A percentile compares a stretch with the other conserved stretches of the same genome.
phyloP scores from a whole-genome alignment of 1,140 invertebrate species.

The Aphelinus certus region DNA sequence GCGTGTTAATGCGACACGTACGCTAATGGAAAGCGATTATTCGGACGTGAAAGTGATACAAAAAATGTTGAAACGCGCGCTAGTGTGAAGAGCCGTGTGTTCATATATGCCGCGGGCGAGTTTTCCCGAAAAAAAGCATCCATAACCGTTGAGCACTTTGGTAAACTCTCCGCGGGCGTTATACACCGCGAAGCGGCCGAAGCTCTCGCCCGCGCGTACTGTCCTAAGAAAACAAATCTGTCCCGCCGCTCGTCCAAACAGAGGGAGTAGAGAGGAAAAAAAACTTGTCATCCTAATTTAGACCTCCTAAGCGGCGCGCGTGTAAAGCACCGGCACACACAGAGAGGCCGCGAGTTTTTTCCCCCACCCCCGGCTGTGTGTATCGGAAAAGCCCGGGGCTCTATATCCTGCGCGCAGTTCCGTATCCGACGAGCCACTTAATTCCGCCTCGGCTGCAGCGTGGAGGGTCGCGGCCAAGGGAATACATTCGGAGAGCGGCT shows the following conservation, averaged over 20 bases:
- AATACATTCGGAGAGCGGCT: not conserved
- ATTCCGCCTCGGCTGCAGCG: constrained; percentile 5
- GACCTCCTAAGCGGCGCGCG: constrained; percentile 18
- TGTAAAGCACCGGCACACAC: not conserved
- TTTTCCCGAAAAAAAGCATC: too few relatives aligned
- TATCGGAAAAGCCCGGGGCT: too few relatives aligned
- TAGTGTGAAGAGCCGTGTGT: too few relatives aligned
- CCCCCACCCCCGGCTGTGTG: too few relatives aligned
- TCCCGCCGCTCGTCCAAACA: not conserved
- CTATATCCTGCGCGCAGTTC: not conserved
- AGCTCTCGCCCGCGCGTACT: too few relatives aligned
- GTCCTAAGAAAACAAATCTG: constrained; percentile 22
- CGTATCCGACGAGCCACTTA: constrained; percentile 11
- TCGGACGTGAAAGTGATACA: too few relatives aligned
- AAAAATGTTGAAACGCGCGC: too few relatives aligned
- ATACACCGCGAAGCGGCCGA: not conserved
- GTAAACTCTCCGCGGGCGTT: not conserved
- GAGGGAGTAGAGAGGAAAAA: not conserved
- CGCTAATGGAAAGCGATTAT: too few relatives aligned
- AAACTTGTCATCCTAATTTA: constrained; percentile 31
- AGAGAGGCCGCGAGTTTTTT: too few relatives aligned
- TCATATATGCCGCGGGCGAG: too few relatives aligned
- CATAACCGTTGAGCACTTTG: too few relatives aligned
- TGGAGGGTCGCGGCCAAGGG: not conserved
- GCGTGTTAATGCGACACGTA: too few relatives aligned